A percentile compares a stretch with the other conserved stretches of the same genome.
Conservation (phyloP, 1,140 invertebrate genomes). For the Camponotus vicinus region DNA sequence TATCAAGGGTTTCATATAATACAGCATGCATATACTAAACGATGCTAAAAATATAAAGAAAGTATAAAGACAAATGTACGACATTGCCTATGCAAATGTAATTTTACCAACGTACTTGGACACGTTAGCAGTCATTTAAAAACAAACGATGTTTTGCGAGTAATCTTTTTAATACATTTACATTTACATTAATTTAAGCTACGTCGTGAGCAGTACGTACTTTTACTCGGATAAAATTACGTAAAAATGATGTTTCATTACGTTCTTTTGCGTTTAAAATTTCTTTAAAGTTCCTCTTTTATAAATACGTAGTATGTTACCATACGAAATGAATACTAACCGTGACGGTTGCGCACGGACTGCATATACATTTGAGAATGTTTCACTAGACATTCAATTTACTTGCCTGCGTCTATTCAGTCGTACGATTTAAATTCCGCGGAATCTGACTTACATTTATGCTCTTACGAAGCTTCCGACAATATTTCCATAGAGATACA, state of each 20-base stretch:
- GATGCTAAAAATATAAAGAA: not conserved
- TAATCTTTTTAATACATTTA: conserved; percentile 50
- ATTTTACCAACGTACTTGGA: conserved; percentile 8
- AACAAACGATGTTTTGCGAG: conserved; percentile 25
- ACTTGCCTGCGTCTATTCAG: conserved; percentile 49
- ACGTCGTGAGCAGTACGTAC: not conserved
- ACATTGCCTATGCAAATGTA: conserved; percentile 39
- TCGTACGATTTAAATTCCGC: conserved; percentile 42
- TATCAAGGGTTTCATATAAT: not conserved
- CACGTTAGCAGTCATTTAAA: conserved; percentile 29
- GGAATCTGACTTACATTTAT: conserved; percentile 59
- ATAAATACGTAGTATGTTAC: conserved; percentile 45
- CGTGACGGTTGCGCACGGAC: conserved; percentile 36
- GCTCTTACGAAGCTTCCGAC: conserved; percentile 20
- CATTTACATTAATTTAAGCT: conserved; percentile 32
- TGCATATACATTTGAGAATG: conserved; percentile 48
- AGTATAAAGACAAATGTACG: not conserved
- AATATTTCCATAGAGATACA: conserved; percentile 16
- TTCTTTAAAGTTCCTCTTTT: not conserved
- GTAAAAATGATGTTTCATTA: conserved; percentile 41
- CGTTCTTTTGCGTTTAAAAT: not conserved
- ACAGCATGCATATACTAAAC: not conserved
- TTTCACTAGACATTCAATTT: conserved; percentile 59
- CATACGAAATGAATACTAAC: conserved; percentile 53
- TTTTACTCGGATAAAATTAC: conserved; percentile 21